Percentiles rank a stretch among this genome's conserved stretches.
Conservation (phyloP, 1,140 invertebrate species). For the Saxidomus purpurata region DNA sequence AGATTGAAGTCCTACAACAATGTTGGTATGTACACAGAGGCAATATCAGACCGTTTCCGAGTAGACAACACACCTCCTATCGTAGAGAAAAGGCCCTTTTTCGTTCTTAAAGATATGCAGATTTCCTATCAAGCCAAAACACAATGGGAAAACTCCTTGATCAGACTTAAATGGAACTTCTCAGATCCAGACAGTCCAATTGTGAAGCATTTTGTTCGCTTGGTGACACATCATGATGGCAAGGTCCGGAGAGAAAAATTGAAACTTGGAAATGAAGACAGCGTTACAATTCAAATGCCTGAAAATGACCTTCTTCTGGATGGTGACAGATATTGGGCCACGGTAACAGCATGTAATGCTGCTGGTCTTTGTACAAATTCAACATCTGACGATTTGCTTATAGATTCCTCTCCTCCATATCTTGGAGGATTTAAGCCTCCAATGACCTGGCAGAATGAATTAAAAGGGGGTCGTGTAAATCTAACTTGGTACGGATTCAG, state of each 20-base stretch:
- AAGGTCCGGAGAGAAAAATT: slow-evolving; percentile 33
- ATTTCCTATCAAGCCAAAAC: neutral
- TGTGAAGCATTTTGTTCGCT: slow-evolving; percentile 53
- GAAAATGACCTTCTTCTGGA: slow-evolving; percentile 54
- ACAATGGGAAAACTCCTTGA: slow-evolving; percentile 69
- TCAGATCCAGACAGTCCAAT: slow-evolving; percentile 74
- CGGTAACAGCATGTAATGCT: slow-evolving; percentile 75
- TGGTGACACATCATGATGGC: slow-evolving; percentile 68
- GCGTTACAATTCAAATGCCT: slow-evolving; percentile 30
- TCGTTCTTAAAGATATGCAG: slow-evolving; percentile 3
- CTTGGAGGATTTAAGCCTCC: slow-evolving; percentile 68
- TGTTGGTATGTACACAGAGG: slow-evolving; percentile 52
- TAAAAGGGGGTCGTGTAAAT: neutral
- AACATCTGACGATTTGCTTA: slow-evolving; percentile 33
- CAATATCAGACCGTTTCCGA: slow-evolving; percentile 65
- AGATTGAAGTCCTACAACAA: slow-evolving; percentile 71
- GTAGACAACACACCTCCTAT: slow-evolving; percentile 67
- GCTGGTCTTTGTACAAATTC: slow-evolving; percentile 70
- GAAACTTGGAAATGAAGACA: slow-evolving; percentile 28
- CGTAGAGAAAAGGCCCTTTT: slow-evolving; percentile 16
- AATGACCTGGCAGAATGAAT: slow-evolving; percentile 58
- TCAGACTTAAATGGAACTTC: slow-evolving; percentile 72
- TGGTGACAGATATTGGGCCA: slow-evolving; percentile 69
- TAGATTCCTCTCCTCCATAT: slow-evolving; percentile 73
- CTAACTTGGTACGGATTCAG: slow-evolving; percentile 68